Conservation (phyloP, 2,797 vertebrate species). For the Choloepus didactylus region DNA sequence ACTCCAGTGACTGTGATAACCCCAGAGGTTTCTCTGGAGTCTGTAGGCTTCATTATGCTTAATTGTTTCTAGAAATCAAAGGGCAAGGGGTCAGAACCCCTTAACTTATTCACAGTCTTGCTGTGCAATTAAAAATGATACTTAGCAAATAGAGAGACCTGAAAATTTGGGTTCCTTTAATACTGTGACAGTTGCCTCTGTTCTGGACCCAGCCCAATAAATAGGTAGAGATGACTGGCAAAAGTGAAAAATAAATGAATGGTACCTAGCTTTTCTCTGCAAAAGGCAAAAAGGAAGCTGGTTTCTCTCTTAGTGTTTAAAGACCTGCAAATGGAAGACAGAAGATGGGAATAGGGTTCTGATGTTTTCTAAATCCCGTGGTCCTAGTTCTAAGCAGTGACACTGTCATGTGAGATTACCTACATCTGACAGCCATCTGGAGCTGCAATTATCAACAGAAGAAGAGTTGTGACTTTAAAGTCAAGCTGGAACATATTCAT, state of each 20-base stretch:
- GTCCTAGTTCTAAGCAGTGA: neutral
- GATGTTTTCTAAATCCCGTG: neutral
- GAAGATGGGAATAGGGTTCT: neutral
- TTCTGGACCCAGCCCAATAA: neutral
- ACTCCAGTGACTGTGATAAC: neutral
- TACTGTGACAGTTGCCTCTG: neutral
- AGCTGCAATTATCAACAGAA: neutral
- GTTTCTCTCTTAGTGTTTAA: neutral
- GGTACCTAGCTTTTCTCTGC: neutral
- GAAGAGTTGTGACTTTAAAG: neutral
- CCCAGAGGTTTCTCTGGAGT: neutral
- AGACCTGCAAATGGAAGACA: neutral
- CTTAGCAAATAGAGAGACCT: neutral
- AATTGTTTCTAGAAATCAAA: neutral
- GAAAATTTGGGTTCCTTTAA: slow-evolving; percentile 13
- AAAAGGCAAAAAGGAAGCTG: neutral
- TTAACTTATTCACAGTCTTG: neutral
- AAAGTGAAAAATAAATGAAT: neutral
- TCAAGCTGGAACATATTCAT: neutral
- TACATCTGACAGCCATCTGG: neutral
- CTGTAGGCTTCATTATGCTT: neutral
- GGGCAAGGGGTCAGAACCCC: neutral
- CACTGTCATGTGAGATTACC: neutral
- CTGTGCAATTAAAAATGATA: neutral
- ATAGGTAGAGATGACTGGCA: neutral